Evolutionary conservation across 2,113 vertebrate species (phyloP), one percentile per base, ranked within the genome.

Genomic region (Cisticola juncidis): DNA sequence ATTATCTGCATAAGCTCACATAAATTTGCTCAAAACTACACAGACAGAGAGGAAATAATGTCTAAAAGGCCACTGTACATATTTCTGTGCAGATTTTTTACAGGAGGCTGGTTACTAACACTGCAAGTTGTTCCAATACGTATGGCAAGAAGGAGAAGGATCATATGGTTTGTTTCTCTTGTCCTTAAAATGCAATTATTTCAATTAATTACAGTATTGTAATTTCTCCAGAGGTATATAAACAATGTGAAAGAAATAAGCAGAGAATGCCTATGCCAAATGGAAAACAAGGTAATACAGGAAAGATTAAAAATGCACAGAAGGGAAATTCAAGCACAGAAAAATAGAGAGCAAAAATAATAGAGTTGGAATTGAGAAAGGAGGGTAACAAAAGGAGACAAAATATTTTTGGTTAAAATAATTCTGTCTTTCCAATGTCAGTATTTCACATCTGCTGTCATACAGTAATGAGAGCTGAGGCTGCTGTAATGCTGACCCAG

Each of bases 121-220:
- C 51, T 71, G 33, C 22, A 90, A 94, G 48, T 81, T 79, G 44
- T 81, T 92, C 78, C 82, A 88, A 22, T 82, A 68, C 0, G 6
- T 72, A 82, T 42, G 70, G 68, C 71, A 94, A 84, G 54, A 92
- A 92, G 56, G 11, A 89, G 54, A 28, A 60, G 65, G n/a, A 94
- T 95, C 36, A 4, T 92, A 92, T 57, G 50, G 72, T 86, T 95
- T 95, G 35, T 62, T 95, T 90, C 82, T 81, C 54, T n/a, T 68
- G 47, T 74, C 71, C 29, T 94, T 93, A 94, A 92, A 93, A 81
- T 61, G 44, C 16, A 82, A 86, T 88, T 93, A 94, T 95, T 94
- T 93, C 90, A 86, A 95, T 93, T 92, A 89, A 97, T 86, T 77
- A 69, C 14, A 60, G 20, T 56, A 81, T 87, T 86, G 56, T 56